Evolutionary conservation across 2,113 vertebrate genomes (phyloP).

Genomic region (Pagrus major): DNA sequence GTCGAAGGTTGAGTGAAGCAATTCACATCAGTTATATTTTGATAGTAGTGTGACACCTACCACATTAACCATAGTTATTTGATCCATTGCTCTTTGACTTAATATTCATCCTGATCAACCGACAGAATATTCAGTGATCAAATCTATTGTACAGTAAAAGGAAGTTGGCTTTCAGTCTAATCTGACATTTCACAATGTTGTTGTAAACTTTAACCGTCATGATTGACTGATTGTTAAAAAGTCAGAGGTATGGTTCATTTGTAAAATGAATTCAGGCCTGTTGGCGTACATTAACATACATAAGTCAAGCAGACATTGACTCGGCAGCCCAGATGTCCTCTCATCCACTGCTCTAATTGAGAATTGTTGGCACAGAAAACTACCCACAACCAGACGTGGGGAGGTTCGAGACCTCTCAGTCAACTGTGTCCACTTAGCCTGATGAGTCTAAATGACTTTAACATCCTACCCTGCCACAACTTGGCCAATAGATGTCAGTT

Average conservation of each 20-base stretch:
- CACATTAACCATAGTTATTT: not conserved
- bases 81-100: not conserved
- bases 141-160: not conserved
- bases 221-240: slow-evolving; percentile 45
- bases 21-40: too few species aligned
- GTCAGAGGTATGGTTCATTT: slow-evolving; percentile 38
- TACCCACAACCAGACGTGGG: slow-evolving; percentile 74
- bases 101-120: not conserved
- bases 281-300: slow-evolving; percentile 46
- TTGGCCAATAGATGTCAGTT: slow-evolving; percentile 80
- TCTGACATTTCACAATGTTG: slow-evolving; percentile 1
- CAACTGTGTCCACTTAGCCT: slow-evolving; percentile 81
- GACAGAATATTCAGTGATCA: not conserved
- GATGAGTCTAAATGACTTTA: slow-evolving; percentile 83
- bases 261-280: slow-evolving; percentile 38
- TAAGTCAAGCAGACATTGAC: slow-evolving; percentile 56
- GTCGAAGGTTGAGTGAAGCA: too few species aligned
- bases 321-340: slow-evolving; percentile 65
- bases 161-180: not conserved
- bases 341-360: slow-evolving; percentile 70
- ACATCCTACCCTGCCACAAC: slow-evolving; percentile 71
- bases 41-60: too few species aligned
- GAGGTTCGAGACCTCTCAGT: slow-evolving; percentile 79
- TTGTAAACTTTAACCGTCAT: not conserved
- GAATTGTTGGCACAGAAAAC: slow-evolving; percentile 68